These are phyloP conservation scores for Zaprionus lineosus DNA, from an alignment of 2,888 invertebrate species.

Conservation along the genomic window DNA sequence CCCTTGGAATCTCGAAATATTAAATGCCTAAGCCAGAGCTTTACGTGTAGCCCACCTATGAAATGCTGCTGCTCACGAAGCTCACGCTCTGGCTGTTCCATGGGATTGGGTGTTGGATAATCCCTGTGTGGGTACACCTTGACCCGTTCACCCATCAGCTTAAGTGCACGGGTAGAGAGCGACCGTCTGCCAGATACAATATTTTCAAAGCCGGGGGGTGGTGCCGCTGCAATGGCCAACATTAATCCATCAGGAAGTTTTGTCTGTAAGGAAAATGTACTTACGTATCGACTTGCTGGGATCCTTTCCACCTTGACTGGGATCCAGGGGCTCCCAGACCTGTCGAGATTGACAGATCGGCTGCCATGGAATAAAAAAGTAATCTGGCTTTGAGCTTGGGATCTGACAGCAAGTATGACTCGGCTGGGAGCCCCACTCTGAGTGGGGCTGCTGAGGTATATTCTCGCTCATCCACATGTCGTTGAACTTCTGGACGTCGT, in stretches of 20 bases:
- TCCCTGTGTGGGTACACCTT: accelerated
- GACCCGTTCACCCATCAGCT: constrained; percentile 31
- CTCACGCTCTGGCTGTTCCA: constrained; percentile 4
- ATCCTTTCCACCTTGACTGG: constrained; percentile 2
- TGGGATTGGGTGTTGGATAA: constrained; percentile 23
- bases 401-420: not conserved
- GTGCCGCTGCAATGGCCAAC: constrained; percentile 3
- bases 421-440: too few relatives aligned
- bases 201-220: constrained; percentile 37
- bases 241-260: too few relatives aligned
- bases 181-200: constrained; percentile 12
- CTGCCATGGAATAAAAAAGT: constrained; percentile 19
- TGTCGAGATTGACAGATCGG: constrained; percentile 8
- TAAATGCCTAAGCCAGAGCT: too few relatives aligned
- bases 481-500: not conserved
- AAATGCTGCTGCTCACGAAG: constrained; percentile 39
- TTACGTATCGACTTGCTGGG: constrained; percentile 22
- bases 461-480: not conserved
- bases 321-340: constrained; percentile 34
- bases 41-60: constrained; percentile 24
- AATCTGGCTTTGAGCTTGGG: not conserved
- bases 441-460: not conserved
- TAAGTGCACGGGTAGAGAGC: constrained; percentile 27
- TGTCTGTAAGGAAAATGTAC: too few relatives aligned
- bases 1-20: not conserved